phyloP scores from a whole-genome alignment of 2,888 invertebrate species.

The Lasioglossum calceatum region DNA sequence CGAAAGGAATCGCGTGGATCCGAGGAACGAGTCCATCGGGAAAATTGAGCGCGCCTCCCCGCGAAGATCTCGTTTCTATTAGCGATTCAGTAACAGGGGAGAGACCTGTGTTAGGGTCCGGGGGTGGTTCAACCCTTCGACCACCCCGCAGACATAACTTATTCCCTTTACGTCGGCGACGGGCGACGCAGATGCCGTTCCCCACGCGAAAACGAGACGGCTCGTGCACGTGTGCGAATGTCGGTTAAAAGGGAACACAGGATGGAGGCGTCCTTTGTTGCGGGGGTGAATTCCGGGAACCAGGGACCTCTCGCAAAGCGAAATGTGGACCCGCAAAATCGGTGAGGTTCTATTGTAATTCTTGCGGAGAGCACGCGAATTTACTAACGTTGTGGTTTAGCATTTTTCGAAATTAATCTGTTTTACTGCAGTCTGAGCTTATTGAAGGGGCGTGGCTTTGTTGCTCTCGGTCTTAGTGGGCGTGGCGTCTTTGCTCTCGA shows the following conservation, averaged over 20 bases:
- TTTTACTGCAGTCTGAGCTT: not conserved
- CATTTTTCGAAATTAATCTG: not conserved
- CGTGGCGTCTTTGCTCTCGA: not conserved
- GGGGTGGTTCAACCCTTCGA: conserved; percentile 1
- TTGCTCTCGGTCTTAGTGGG: not conserved
- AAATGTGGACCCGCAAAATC: not conserved
- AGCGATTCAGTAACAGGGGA: conserved; percentile 36
- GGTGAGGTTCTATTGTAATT: not conserved
- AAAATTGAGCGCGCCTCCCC: conserved; percentile 36
- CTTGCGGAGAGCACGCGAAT: not conserved
- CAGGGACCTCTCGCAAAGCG: not conserved
- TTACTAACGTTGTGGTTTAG: not conserved
- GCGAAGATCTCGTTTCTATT: conserved; percentile 52
- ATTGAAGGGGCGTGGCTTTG: not conserved
- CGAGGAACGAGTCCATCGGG: conserved; percentile 21
- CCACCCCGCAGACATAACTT: conserved; percentile 36
- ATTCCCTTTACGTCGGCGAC: conserved; percentile 48
- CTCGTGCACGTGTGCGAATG: conserved; percentile 15
- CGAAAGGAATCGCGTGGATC: conserved; percentile 1
- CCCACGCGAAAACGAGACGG: conserved; percentile 27
- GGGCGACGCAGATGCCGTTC: conserved; percentile 36
- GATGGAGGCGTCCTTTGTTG: not conserved
- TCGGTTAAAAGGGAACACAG: not conserved
- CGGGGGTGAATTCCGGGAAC: not conserved
- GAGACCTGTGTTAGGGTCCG: not conserved